These are phyloP conservation scores for Asbolus verrucosus DNA, from an alignment of 1,140 invertebrate species.

Conservation along the genomic window DNA sequence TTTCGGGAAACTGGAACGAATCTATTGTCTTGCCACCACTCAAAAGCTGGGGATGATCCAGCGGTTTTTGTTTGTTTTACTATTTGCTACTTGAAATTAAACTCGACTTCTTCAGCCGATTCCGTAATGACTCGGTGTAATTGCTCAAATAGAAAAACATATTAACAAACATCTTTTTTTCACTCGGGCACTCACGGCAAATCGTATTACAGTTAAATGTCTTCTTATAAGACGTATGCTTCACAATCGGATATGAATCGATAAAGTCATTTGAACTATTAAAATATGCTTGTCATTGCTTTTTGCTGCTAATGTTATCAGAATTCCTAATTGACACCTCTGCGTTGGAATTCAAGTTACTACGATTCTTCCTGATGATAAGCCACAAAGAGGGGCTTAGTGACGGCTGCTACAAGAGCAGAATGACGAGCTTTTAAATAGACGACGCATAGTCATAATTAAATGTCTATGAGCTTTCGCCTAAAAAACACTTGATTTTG, in stretches of 20 bases:
- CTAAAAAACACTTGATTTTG: too few relatives aligned
- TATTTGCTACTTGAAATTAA: conserved; percentile 7
- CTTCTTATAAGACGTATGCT: too few relatives aligned
- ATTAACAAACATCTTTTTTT: too few relatives aligned
- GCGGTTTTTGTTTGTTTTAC: conserved; percentile 42
- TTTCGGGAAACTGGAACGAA: conserved; percentile 51
- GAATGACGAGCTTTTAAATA: too few relatives aligned
- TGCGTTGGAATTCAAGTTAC: conserved; percentile 26
- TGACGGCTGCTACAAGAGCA: conserved; percentile 22
- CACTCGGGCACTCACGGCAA: too few relatives aligned
- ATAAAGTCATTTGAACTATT: conserved; percentile 20
- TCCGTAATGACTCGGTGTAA: conserved; percentile 17
- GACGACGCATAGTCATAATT: conserved; percentile 27
- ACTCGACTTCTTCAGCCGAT: conserved; percentile 12
- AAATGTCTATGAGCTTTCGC: conserved; percentile 26
- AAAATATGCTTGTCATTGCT: conserved; percentile 34
- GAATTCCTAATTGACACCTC: conserved; percentile 33
- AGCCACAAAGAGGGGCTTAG: conserved; percentile 29
- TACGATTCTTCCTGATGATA: conserved; percentile 37
- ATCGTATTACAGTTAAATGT: too few relatives aligned
- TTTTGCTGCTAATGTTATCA: conserved; percentile 34
- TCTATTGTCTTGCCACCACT: conserved; percentile 46
- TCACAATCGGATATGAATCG: conserved; percentile 22
- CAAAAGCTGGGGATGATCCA: conserved; percentile 43
- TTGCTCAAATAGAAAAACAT: too few relatives aligned